Evolutionary conservation across 2,113 vertebrate genomes (phyloP), one percentile per base, ranked within the genome.

Genomic region (Alectura lathami): DNA sequence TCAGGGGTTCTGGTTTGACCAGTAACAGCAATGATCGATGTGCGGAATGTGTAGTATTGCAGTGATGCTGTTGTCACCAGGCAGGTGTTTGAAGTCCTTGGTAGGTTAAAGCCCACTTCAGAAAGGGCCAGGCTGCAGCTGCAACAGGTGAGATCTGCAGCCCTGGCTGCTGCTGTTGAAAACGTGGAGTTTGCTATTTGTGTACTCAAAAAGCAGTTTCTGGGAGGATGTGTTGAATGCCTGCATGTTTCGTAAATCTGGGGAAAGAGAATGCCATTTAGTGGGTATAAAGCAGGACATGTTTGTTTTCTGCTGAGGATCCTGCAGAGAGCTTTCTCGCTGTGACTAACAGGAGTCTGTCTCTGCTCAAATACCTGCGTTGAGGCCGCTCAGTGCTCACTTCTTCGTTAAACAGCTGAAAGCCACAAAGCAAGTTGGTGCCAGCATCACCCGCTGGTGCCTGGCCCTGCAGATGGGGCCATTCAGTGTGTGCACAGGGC

Each of bases 391-490:
- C 76, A 43, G 60, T 91, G 69, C 69, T 78, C 29, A 15, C 38
- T 83, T 94, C 91, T 87, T 93, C 66, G 43, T 82, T 70, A 14
- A 82, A 24, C 17, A 10, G 68, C 88, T 81, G 18, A 88, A 87
- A 92, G 88, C 95, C 91, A 86, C 91, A 92, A 59, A 50, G 26
- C 72, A 53, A 50, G 36, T 62, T 82, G 91, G 94, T 94, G 96
- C 96, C 95, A 95, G 96, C 81, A 14, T 69, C 89, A 60, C 92
- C 94, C 89, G 7, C 77, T 75, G 91, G 74, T 89, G 91, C 81
- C 95, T 95, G 94, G 86, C 94, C 73, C 60, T 83, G 80, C 77
- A 6, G 83, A 27, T 77, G 86, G 54, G 82, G 80, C 42, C 1
- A 0, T 15, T 51, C 54, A 20, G n/a, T 29, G 62, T n/a, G 40